Evolutionary conservation across 2,113 vertebrate species (phyloP), one percentile per base, ranked within the genome.

Genomic region (Donacobius atricapilla): DNA sequence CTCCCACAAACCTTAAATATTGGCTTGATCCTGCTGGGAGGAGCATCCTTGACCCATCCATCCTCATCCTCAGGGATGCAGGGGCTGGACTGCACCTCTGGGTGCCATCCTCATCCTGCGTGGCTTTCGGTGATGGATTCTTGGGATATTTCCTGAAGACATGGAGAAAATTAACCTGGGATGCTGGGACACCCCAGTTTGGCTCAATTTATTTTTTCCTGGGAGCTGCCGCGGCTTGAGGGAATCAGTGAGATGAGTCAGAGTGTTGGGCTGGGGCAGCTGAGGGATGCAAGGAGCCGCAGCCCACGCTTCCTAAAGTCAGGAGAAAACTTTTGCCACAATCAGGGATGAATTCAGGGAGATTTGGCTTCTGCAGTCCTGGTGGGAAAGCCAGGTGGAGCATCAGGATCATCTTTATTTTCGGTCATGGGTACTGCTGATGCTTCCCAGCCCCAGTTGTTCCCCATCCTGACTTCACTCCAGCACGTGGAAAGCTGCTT

Each of bases 381-480:
- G 2, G 5, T 51, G 58, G 72, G 44, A 33, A 63, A 48, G 7
- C 8, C 4, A 3, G 24, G 23, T 2, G 0, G 0, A 83, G 68
- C 68, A 12, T 20, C 37, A 15, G 2, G 23, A 27, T 37, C 40
- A 27, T 27, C 19, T 51, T 31, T 31, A 7, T n/a, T 83, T 54
- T 1, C 7, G 7, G 21, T 35, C 15, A 2, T 1, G 11, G 37
- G 6, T 51, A 1, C n/a, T 66, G 23, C 10, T 1, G 2, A 0
- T 14, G 12, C 47, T 21, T 39, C 57, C 39, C 76, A 60, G 35
- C 58, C 56, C 37, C 22, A 3, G 1, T 37, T 15, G 33, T 35
- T 31, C 30, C 60, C 44, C 31, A 7, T 39, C 61, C 25, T 58
- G 8, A 1, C 31, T 57, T 64, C 33, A 10, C 54, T 50, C 25